Base-by-base conservation (phyloP, 1,140 invertebrate species). In the Callitettix versicolor region DNA sequence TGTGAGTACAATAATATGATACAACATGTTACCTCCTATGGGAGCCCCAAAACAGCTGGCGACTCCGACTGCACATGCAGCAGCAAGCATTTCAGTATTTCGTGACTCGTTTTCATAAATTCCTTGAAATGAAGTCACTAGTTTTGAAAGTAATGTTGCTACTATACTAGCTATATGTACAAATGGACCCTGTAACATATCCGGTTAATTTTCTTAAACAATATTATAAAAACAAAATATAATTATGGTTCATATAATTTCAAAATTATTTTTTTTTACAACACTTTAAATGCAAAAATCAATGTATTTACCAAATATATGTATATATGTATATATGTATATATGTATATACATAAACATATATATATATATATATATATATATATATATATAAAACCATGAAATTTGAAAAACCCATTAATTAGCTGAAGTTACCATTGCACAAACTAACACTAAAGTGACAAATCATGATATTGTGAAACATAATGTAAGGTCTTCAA, bases 91-190 rank as follows among this genome's bases (percentile, higher is more conserved):
- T 71, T 98, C 94, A 22, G 81, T 88, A 56, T 92, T 91, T 15
- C 92, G 73, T 26, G 90, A 95, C 69, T 97, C 92, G 75, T 97
- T 98, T 67, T 91, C 85, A 72, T 92, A 92, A 64, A 94, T 92
- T 18, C 88, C 87, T 73, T 92, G 86, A 71, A 98, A 97, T 26
- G 91, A 91, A 36, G 90, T 91, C 53, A 95, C 85, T 60, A 94
- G 70, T 74, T 95, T 95, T 55, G 91, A 91, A 7, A 98, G 76
- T 17, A 97, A 76, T 7, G 91, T 89, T 12, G 94, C 94, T 44
- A 93, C 87, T 70, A 97, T 95, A 68, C 91, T 95, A 57, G 92
- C 93, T 63, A 98, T 95, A 73, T 98, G 94, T 43, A 95, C 92
- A 72, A 95, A 95, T n/a, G 90, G 90, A 73, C 90, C 90, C 82